Evolutionary conservation across 1,140 invertebrate genomes (phyloP), one percentile per base, ranked within the genome.

Genomic region (Physella acuta): DNA sequence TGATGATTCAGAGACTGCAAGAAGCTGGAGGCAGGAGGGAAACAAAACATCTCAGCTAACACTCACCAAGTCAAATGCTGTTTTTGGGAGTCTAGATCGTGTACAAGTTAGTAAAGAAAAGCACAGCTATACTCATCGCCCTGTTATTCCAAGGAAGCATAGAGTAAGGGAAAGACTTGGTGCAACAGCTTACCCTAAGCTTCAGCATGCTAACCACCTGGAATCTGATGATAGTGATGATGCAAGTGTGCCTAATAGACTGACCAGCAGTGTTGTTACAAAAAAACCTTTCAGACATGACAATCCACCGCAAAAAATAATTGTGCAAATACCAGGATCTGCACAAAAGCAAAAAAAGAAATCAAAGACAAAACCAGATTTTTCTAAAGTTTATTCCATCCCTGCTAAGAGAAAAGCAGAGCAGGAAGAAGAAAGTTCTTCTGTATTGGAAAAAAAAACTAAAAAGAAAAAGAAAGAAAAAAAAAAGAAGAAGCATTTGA

Each of bases 1-100:
- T 33, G 69, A 71, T 28, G 63, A 75, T 33, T 58, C 71, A 31
- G 62, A 59, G 24, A n/a, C 64, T 49, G 69, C 68, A 20, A 62
- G 72, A 52, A 55, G 60, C 0, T 74, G 71, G 72, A 60, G 58
- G 37, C 52, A 53, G 28, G 66, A 71, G 49, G 70, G 51, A 16
- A 74, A 63, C 14, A 70, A 59, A 36, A 28, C 37, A 1, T 11
- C 33, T 2, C 24, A 37, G 2, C 56, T 5, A 59, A 31, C 30
- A 31, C 31, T 31, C 20, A 26, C 20, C 36, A 62, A 26, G 17
- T 26, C 24, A 39, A 16, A 39, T 26, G 20, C 24, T 33, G 33
- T 24, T 34, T 17, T 36, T 60, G 36, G 2, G 4, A 62, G 60
- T 26, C 20, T 39, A 16, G 36, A 58, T 58, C 2, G n/a, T 44